These are phyloP conservation scores for Turritopsis dohrnii DNA, from an alignment of 30 jellyfish, hydroid and myxozoan genomes.

Conservation along the genomic window DNA sequence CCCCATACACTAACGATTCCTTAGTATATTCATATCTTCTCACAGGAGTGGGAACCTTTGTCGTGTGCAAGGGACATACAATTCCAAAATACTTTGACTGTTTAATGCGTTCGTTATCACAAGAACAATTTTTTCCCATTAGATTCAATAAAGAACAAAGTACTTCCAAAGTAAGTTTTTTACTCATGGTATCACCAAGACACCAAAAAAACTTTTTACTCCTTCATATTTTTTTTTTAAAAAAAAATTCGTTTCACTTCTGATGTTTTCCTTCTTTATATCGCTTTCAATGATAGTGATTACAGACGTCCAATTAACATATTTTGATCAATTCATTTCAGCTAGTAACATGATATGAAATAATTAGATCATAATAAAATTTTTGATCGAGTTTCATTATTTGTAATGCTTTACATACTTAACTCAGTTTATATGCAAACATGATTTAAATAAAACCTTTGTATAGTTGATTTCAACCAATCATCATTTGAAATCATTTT, in stretches of 20 bases:
- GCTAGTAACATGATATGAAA: too few species aligned
- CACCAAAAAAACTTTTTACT: neutral
- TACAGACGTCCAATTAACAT: neutral
- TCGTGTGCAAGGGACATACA: neutral
- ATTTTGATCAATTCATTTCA: too few species aligned
- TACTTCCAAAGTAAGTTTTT: neutral
- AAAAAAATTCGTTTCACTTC: neutral
- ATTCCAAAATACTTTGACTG: neutral
- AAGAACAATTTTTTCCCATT: neutral
- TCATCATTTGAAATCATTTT: neutral
- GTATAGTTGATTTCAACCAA: neutral
- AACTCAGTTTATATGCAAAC: neutral
- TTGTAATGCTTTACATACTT: neutral
- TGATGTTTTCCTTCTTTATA: neutral
- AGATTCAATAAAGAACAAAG: neutral
- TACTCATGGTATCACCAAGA: neutral
- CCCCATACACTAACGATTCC: neutral
- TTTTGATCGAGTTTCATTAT: neutral
- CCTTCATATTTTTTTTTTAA: neutral
- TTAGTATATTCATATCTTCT: neutral
- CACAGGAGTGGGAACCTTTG: neutral
- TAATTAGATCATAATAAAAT: neutral
- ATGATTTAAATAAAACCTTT: too few species aligned
- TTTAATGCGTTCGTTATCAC: neutral
- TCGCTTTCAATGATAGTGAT: neutral